Evolutionary conservation across 2,888 invertebrate genomes (phyloP).

Genomic region (Habrosyne pyritoides): DNA sequence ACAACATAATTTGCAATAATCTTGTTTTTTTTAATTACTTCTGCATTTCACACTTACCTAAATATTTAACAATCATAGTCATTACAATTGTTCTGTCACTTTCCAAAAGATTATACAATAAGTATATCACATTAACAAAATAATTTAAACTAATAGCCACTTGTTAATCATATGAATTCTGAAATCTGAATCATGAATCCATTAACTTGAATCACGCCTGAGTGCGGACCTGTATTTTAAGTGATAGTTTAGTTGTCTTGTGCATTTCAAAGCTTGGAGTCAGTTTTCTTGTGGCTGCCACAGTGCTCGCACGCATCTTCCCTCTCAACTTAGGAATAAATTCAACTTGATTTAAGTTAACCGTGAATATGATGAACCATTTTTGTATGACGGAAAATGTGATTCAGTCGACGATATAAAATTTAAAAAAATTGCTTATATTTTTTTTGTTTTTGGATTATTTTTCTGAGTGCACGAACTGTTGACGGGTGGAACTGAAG

Average conservation of each 20-base stretch:
- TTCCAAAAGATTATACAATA: background rate
- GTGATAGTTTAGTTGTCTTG: slow-evolving; percentile 44
- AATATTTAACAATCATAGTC: background rate
- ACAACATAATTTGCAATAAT: too few relatives aligned
- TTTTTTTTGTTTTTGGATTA: slow-evolving; percentile 29
- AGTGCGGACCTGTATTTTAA: slow-evolving; percentile 16
- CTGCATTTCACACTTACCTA: background rate
- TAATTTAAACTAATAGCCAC: background rate
- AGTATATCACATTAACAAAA: background rate
- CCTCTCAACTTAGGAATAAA: slow-evolving; percentile 20
- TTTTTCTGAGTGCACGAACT: slow-evolving; percentile 32
- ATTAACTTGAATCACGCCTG: slow-evolving; percentile 35
- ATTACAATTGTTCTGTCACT: background rate
- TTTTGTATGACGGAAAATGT: slow-evolving; percentile 77
- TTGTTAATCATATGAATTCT: background rate
- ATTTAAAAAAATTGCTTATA: slow-evolving; percentile 32
- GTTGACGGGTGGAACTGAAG: slow-evolving; percentile 40
- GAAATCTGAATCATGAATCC: slow-evolving; percentile 27
- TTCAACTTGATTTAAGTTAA: slow-evolving; percentile 28
- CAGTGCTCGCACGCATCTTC: slow-evolving; percentile 32
- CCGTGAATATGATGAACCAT: slow-evolving; percentile 64
- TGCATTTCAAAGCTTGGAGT: slow-evolving; percentile 18
- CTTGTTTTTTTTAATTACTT: background rate
- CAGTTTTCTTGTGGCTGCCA: slow-evolving; percentile 36
- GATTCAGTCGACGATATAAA: slow-evolving; percentile 69